Conservation (phyloP, 2,113 vertebrate genomes). For the Lepisosteus oculatus region DNA sequence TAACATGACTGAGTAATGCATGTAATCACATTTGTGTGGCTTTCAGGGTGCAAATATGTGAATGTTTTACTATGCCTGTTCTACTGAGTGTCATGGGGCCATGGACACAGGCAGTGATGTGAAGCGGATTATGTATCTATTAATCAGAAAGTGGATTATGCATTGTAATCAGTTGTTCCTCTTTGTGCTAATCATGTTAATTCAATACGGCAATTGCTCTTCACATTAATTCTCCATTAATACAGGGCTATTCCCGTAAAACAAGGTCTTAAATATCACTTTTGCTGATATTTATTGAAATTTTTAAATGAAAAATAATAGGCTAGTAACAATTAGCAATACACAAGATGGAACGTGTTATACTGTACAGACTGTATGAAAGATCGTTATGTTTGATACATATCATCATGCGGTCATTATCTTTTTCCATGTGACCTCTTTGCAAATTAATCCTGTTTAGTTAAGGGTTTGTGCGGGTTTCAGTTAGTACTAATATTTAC, state of each 20-base stretch:
- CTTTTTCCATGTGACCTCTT: background rate
- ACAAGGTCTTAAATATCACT: constrained; percentile 21
- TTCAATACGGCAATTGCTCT: constrained; percentile 23
- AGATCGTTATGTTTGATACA: background rate
- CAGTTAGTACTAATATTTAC: too few relatives aligned
- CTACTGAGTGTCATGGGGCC: background rate
- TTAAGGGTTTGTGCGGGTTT: background rate
- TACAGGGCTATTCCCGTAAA: constrained; percentile 17
- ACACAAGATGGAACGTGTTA: background rate
- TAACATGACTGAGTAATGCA: too few relatives aligned
- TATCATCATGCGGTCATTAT: background rate
- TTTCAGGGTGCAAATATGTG: too few relatives aligned
- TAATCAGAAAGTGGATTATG: constrained; percentile 27
- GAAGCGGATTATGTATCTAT: constrained; percentile 29
- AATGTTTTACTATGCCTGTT: too few relatives aligned
- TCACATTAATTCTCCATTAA: constrained; percentile 18
- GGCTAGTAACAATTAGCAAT: background rate
- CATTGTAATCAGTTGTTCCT: constrained; percentile 24
- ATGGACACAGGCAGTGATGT: constrained; percentile 22
- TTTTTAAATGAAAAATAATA: constrained; percentile 8
- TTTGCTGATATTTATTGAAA: background rate
- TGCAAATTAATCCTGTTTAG: background rate
- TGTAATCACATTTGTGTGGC: too few relatives aligned
- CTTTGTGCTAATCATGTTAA: constrained; percentile 23
- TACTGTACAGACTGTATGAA: background rate